Conservation (phyloP, 2,888 invertebrate genomes). For the Melitaea athalia region DNA sequence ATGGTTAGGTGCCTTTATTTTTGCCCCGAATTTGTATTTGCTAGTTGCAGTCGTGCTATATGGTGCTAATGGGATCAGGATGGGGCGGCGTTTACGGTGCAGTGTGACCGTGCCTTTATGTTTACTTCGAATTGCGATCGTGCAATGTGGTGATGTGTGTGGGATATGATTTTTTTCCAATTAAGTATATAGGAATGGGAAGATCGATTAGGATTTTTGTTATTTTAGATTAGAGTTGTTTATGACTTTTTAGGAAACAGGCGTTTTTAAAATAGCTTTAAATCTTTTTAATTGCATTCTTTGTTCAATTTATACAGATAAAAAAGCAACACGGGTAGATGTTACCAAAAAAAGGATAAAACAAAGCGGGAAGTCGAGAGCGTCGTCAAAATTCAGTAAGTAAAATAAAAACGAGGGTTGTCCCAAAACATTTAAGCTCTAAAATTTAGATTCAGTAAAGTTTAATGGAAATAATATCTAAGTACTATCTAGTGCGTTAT, state of each 20-base stretch:
- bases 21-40: too few relatives aligned
- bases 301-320: slow-evolving; percentile 14
- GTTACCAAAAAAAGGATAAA: slow-evolving; percentile 45
- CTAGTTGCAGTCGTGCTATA: too few relatives aligned
- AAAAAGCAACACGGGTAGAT: slow-evolving; percentile 24
- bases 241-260: background rate
- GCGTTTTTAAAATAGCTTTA: background rate
- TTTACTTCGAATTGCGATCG: too few relatives aligned
- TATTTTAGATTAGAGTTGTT: background rate
- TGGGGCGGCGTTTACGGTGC: too few relatives aligned
- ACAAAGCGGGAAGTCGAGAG: slow-evolving; percentile 75
- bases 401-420: slow-evolving; percentile 79
- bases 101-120: too few relatives aligned
- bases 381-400: slow-evolving; percentile 74
- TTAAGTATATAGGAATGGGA: too few relatives aligned
- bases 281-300: slow-evolving; percentile 14
- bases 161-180: too few relatives aligned
- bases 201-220: background rate
- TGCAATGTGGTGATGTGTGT: too few relatives aligned
- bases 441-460: slow-evolving; percentile 68
- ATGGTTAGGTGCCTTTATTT: background rate
- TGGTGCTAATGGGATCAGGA: too few relatives aligned
- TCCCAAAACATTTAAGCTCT: slow-evolving; percentile 80
- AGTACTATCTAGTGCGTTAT: slow-evolving; percentile 82
- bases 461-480: slow-evolving; percentile 72